Conservation (phyloP, 1,140 invertebrate species). For the Panagrolaimus sp. region DNA sequence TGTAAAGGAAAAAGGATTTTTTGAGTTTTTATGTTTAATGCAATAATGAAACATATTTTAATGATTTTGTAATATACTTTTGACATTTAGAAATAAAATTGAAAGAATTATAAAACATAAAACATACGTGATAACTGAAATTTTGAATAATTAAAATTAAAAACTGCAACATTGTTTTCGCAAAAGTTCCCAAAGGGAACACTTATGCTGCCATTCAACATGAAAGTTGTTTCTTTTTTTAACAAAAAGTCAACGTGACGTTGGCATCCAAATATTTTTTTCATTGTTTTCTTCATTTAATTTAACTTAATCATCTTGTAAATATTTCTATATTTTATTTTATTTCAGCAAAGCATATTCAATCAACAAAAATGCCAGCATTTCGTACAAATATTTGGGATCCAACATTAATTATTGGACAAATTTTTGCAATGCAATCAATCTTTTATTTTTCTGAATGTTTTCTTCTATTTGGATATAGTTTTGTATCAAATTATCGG, state of each 20-base stretch:
- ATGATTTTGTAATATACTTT: too few species aligned
- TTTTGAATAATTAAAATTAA: too few species aligned
- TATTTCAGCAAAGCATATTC: not conserved
- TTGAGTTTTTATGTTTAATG: too few species aligned
- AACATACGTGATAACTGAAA: too few species aligned
- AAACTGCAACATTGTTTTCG: too few species aligned
- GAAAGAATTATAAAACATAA: too few species aligned
- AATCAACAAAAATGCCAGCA: constrained; percentile 22
- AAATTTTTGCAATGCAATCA: constrained; percentile 84
- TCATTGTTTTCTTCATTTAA: too few species aligned
- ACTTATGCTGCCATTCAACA: not conserved
- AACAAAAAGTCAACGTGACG: not conserved
- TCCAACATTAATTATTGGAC: constrained; percentile 87
- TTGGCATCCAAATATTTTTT: not conserved
- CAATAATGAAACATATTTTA: too few species aligned
- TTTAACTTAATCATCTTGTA: too few species aligned
- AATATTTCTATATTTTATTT: not conserved
- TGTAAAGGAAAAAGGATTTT: too few species aligned
- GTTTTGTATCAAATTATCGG: constrained; percentile 31
- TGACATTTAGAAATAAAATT: too few species aligned
- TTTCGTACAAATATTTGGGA: constrained; percentile 62
- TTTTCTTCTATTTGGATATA: constrained; percentile 38
- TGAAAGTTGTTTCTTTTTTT: not conserved
- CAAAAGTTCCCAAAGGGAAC: too few species aligned
- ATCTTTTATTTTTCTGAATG: constrained; percentile 49